Conservation (phyloP, 2,888 invertebrate species). For the Coronaproctus castanopsis region DNA sequence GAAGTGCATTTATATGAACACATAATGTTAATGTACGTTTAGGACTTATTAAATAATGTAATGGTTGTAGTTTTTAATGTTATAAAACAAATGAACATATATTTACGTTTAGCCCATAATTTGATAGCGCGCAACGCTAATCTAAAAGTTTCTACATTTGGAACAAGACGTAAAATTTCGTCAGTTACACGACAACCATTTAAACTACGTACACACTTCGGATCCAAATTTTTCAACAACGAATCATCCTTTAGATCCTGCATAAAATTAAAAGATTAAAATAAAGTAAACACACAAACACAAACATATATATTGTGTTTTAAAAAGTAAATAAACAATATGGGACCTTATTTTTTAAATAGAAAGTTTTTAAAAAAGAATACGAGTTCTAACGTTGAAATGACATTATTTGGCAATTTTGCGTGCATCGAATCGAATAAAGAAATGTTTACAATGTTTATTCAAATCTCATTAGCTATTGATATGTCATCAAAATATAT, state of each 20-base stretch:
- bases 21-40: no score
- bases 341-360: no score
- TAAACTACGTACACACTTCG: conserved; percentile 85
- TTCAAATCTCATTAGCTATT: no score
- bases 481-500: no score
- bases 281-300: neutral
- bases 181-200: conserved; percentile 98
- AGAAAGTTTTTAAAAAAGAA: no score
- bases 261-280: conserved; percentile 15
- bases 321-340: neutral
- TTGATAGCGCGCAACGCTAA: conserved; percentile 86
- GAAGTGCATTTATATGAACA: no score
- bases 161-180: conserved; percentile 87
- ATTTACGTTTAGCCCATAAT: conserved; percentile 85
- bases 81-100: neutral
- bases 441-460: no score
- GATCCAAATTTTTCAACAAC: conserved; percentile 82
- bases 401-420: no score
- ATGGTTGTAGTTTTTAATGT: no score
- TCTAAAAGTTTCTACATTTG: conserved; percentile 82
- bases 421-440: no score
- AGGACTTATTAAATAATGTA: no score
- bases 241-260: conserved; percentile 76
- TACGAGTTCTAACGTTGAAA: no score
- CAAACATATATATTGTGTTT: neutral